Evolutionary conservation across 2,888 invertebrate species (phyloP).

Genomic region (Lepidocyrtoides sp.): DNA sequence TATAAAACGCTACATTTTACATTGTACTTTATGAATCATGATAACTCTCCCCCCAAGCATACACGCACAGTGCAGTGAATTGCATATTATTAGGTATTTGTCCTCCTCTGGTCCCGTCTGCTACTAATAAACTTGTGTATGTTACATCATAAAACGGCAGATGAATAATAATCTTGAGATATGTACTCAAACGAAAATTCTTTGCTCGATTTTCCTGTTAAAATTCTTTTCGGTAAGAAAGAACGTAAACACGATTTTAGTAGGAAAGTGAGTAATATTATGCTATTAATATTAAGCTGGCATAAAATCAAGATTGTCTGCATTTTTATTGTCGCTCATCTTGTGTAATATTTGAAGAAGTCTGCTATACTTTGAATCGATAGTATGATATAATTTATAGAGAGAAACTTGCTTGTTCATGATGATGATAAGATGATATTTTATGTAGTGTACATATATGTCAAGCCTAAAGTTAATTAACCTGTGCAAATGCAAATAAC

Average conservation of each 20-base stretch:
- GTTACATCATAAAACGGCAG: not conserved
- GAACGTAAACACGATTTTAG: conserved; percentile 7
- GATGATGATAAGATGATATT: conserved; percentile 12
- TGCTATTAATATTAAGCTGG: not conserved
- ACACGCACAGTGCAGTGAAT: no score
- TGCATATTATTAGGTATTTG: no score
- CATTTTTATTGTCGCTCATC: conserved; percentile 1
- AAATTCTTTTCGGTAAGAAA: conserved; percentile 21
- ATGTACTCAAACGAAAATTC: not conserved
- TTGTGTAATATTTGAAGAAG: not conserved
- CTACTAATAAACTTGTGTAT: conserved; percentile 37
- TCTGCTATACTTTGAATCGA: no score
- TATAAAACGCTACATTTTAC: not conserved
- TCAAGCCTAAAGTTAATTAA: conserved; percentile 30
- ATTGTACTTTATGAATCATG: conserved; percentile 24
- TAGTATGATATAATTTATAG: conserved; percentile 24
- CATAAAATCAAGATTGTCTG: conserved; percentile 52
- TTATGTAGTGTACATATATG: not conserved
- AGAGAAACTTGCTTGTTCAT: not conserved
- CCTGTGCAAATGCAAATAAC: not conserved
- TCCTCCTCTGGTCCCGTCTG: no score
- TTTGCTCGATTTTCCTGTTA: not conserved
- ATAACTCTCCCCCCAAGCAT: no score
- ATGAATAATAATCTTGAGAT: not conserved
- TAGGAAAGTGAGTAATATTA: not conserved